These are phyloP conservation scores for Todiramphus saurophagus DNA, from an alignment of 2,113 vertebrate genomes.

Conservation along the genomic window DNA sequence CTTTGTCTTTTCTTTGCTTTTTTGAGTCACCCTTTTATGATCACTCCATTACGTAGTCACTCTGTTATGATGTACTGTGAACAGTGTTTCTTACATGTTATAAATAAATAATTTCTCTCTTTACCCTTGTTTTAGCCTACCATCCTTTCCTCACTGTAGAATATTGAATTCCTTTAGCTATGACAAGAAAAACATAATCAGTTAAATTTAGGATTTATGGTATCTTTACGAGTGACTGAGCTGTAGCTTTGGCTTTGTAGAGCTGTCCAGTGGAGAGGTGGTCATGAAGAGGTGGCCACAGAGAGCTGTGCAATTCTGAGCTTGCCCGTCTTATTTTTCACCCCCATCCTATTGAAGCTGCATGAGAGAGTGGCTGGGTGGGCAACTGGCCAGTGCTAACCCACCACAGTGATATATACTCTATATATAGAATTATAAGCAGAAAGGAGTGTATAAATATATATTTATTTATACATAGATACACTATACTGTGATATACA, in stretches of 20 bases:
- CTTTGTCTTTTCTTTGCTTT: slow-evolving; percentile 31
- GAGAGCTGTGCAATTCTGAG: no score
- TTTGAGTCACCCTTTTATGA: background rate
- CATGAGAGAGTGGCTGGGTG: background rate
- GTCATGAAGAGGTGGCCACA: no score
- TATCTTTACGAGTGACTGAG: background rate
- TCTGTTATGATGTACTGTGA: slow-evolving; percentile 42
- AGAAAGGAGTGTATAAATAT: background rate
- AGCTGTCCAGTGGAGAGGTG: no score
- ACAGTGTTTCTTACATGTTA: slow-evolving; percentile 11
- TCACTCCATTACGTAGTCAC: background rate
- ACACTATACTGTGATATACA: background rate
- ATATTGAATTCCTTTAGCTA: background rate
- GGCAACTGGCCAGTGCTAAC: background rate
- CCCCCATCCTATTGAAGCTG: background rate
- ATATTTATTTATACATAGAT: background rate
- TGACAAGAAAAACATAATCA: background rate
- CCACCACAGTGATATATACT: background rate
- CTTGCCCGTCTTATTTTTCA: background rate
- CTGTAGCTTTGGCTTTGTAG: background rate
- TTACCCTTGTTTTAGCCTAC: background rate
- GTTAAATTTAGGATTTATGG: background rate
- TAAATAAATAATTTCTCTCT: slow-evolving; percentile 62
- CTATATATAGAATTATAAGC: background rate
- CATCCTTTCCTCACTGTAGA: background rate